Percentiles rank a stretch among this genome's conserved stretches.
phyloP scores from a whole-genome alignment of 2,888 invertebrate genomes.

The Platycnemis pennipes region DNA sequence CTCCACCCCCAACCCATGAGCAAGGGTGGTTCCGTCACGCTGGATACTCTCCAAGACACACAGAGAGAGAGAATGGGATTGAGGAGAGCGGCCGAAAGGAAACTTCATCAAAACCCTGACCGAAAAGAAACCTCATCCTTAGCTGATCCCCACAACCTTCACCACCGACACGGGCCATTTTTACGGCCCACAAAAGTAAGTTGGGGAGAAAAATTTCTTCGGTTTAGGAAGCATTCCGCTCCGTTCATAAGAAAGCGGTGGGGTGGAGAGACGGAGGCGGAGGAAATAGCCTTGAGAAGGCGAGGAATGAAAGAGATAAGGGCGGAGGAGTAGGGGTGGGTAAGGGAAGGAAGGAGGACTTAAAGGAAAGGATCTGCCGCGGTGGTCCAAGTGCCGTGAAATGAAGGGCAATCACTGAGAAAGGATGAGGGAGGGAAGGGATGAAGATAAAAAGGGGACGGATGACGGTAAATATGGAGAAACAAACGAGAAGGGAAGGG shows the following conservation, averaged over 20 bases:
- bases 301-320: not conserved
- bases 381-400: not conserved
- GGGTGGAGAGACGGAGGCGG: not conserved
- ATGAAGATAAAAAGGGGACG: not conserved
- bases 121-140: not conserved
- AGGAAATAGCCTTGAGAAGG: not conserved
- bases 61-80: not conserved
- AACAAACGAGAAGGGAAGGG: not conserved
- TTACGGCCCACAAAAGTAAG: not conserved
- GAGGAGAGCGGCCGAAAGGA: not conserved
- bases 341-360: not conserved
- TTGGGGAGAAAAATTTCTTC: not conserved
- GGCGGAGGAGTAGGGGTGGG: not conserved
- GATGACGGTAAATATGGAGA: not conserved
- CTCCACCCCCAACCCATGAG: too few species aligned
- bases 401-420: not conserved
- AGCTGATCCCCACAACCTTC: not conserved
- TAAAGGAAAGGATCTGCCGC: not conserved
- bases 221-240: not conserved
- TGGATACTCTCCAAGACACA: not conserved
- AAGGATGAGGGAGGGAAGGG: not conserved
- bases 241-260: not conserved
- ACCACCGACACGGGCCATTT: not conserved
- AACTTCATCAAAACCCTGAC: conserved; percentile 1
- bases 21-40: not conserved